These are phyloP conservation scores for Balaenoptera acutorostrata DNA, from an alignment of 2,113 vertebrate genomes.

Conservation along the genomic window DNA sequence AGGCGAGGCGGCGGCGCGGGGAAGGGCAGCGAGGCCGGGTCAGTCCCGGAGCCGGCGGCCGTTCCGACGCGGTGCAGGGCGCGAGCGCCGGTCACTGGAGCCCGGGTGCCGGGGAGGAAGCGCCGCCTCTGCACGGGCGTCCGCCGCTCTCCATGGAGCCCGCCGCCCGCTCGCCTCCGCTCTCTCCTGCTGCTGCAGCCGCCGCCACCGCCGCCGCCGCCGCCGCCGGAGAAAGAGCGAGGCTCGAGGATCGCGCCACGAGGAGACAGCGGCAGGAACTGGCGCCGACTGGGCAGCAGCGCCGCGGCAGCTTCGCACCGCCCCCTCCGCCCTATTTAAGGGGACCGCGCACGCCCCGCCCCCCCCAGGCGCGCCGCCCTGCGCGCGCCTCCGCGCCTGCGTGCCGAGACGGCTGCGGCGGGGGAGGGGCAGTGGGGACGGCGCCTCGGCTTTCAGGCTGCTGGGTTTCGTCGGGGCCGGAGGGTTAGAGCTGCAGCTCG, in stretches of 20 bases:
- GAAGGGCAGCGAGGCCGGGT: not conserved
- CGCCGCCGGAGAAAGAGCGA: not conserved
- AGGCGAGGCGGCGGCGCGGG: not conserved
- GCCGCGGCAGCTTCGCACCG: not conserved
- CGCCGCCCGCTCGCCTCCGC: not conserved
- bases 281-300: not conserved
- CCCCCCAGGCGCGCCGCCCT: not conserved
- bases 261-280: not conserved
- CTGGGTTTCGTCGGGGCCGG: accelerated
- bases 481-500: accelerated
- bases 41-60: not conserved
- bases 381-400: constrained; percentile 31
- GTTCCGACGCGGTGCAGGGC: not conserved
- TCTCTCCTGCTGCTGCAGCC: not conserved
- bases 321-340: constrained; percentile 27
- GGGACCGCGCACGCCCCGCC: not conserved
- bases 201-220: not conserved
- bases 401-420: not conserved
- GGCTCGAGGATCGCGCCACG: not conserved
- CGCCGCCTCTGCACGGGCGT: not conserved
- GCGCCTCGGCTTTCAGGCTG: not conserved
- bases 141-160: constrained; percentile 76
- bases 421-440: not conserved
- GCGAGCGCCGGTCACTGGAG: constrained; percentile 43
- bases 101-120: not conserved